These are phyloP conservation scores for Smutsia gigantea DNA, from an alignment of 2,797 vertebrate genomes.

Conservation along the genomic window DNA sequence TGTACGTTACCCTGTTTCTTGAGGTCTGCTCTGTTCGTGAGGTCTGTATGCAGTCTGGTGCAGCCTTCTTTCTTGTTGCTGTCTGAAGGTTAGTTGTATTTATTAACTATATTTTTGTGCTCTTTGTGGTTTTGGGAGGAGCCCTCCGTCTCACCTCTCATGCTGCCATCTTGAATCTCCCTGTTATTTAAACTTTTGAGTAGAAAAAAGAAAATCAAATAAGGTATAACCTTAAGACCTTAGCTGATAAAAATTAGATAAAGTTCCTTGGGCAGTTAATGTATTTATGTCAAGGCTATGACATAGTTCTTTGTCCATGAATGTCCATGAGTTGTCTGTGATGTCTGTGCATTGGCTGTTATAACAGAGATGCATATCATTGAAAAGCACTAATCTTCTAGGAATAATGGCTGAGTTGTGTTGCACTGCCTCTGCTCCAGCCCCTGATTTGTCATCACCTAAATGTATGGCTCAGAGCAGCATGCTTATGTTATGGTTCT, in stretches of 20 bases:
- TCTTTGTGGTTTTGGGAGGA: no score
- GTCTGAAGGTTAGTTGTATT: no score
- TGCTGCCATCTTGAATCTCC: no score
- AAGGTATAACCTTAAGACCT: background rate
- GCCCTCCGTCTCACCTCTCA: no score
- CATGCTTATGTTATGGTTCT: background rate
- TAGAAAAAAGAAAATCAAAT: background rate
- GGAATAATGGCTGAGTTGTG: background rate
- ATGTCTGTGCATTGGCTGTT: background rate
- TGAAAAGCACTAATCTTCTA: background rate
- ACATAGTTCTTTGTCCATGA: background rate
- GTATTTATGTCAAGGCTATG: background rate
- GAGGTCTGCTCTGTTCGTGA: no score
- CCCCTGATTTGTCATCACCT: background rate
- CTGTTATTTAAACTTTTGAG: no score
- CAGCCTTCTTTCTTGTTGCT: no score
- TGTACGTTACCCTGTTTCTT: no score
- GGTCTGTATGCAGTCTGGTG: no score
- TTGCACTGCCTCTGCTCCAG: background rate
- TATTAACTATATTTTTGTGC: no score
- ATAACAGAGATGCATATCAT: background rate
- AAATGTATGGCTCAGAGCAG: background rate
- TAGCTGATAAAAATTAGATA: background rate
- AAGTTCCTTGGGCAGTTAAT: background rate
- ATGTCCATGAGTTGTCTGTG: background rate